Evolutionary conservation across 2,113 vertebrate genomes (phyloP).

Genomic region (Otocyon megalotis): DNA sequence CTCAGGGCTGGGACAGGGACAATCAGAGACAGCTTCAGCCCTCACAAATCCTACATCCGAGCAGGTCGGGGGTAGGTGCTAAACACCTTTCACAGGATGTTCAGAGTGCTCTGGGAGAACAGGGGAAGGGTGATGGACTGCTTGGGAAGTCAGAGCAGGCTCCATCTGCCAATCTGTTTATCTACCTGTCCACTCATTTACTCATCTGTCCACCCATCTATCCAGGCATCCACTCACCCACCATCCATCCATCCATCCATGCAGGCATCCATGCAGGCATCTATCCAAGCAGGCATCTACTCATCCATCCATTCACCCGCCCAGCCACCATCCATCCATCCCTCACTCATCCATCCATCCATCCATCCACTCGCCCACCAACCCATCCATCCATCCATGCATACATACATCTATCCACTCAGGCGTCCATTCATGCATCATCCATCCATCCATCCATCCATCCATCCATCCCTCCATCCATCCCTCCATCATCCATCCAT

Average conservation of each 20-base stretch:
- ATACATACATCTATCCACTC: too few species aligned
- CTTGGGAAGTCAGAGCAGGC: not conserved
- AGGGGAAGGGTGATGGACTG: not conserved
- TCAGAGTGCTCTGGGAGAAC: not conserved
- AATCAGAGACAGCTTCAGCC: not conserved
- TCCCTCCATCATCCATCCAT: not conserved
- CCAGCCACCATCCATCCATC: not conserved
- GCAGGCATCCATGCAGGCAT: too few species aligned
- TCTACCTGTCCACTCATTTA: too few species aligned
- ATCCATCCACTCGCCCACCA: fast-evolving
- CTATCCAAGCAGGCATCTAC: too few species aligned
- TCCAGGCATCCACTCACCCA: too few species aligned
- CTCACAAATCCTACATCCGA: not conserved
- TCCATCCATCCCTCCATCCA: not conserved
- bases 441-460: not conserved
- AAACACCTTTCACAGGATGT: not conserved
- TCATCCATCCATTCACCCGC: too few species aligned
- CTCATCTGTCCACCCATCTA: not conserved
- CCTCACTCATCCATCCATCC: fast-evolving
- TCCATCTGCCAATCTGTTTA: too few species aligned
- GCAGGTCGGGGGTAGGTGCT: not conserved
- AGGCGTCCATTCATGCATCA: fast-evolving
- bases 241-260: fast-evolving
- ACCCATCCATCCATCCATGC: not conserved
- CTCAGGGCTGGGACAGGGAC: not conserved